A percentile compares a stretch with the other conserved stretches of the same genome.
These are phyloP conservation scores for Myiotriccus ornatus DNA, from an alignment of 2,797 vertebrate species.

Conservation along the genomic window DNA sequence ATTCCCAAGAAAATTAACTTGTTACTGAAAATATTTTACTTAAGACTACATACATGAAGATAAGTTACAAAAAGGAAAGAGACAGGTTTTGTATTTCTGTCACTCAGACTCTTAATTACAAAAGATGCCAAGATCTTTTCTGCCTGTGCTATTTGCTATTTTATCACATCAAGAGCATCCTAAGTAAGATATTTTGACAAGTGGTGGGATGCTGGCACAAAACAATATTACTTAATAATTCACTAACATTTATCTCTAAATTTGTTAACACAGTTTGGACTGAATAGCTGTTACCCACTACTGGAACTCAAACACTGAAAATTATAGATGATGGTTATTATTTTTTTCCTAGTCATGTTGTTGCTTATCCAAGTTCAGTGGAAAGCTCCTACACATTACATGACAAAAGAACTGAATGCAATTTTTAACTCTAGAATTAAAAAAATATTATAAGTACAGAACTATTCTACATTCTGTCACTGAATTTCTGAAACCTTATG, in stretches of 20 bases:
- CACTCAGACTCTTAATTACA: background rate
- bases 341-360: background rate
- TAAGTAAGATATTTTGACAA: background rate
- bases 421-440: background rate
- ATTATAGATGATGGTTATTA: background rate
- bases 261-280: background rate
- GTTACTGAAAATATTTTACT: background rate
- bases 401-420: background rate
- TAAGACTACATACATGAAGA: background rate
- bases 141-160: background rate
- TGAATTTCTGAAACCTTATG: background rate
- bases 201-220: background rate
- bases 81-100: background rate
- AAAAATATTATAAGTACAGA: background rate
- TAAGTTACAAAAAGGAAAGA: background rate
- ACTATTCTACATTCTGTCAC: background rate
- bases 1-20: background rate
- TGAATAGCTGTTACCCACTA: background rate
- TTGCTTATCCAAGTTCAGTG: background rate
- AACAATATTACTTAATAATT: background rate
- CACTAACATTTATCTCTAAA: background rate
- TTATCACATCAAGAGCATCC: background rate
- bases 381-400: background rate
- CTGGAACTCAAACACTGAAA: background rate
- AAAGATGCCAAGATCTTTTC: background rate